A percentile compares a stretch with the other conserved stretches of the same genome.
Evolutionary conservation across 1,140 invertebrate genomes (phyloP).

Genomic region (Ephestia elutella): DNA sequence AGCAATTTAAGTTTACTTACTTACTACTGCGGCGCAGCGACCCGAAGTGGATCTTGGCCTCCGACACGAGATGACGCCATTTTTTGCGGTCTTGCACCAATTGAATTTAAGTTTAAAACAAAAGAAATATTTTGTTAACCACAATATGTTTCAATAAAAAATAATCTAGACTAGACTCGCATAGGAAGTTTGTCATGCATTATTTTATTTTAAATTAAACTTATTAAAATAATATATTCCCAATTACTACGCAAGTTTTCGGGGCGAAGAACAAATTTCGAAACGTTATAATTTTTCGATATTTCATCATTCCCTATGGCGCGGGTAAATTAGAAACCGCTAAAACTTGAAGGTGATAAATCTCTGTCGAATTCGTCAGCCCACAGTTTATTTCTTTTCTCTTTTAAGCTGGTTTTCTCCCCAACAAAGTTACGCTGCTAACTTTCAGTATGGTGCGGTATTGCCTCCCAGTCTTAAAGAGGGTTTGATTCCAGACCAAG

Average conservation of each 20-base stretch:
- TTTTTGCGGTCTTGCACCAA: too few species aligned
- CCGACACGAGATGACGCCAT: too few species aligned
- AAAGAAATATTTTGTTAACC: too few species aligned
- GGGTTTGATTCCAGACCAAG: neutral
- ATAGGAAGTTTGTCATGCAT: too few species aligned
- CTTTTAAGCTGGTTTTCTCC: constrained; percentile 25
- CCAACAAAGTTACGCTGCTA: constrained; percentile 33
- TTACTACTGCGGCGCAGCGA: too few species aligned
- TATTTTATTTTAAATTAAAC: too few species aligned
- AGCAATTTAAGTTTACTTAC: too few species aligned
- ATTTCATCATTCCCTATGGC: constrained; percentile 15
- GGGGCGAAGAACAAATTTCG: neutral
- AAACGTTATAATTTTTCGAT: neutral
- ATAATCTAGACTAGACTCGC: too few species aligned
- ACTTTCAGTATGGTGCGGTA: neutral
- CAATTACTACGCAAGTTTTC: neutral
- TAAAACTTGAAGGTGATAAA: constrained; percentile 39
- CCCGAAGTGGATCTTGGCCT: too few species aligned
- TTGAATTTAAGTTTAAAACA: too few species aligned
- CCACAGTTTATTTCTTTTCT: constrained; percentile 37
- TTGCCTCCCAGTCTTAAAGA: constrained; percentile 1
- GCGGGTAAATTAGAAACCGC: constrained; percentile 35
- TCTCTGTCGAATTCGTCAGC: constrained; percentile 46
- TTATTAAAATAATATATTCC: too few species aligned
- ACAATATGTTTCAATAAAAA: too few species aligned